Percentiles rank a stretch among this genome's conserved stretches.
Evolutionary conservation across 1,140 invertebrate genomes (phyloP).

Genomic region (Magallana angulata): DNA sequence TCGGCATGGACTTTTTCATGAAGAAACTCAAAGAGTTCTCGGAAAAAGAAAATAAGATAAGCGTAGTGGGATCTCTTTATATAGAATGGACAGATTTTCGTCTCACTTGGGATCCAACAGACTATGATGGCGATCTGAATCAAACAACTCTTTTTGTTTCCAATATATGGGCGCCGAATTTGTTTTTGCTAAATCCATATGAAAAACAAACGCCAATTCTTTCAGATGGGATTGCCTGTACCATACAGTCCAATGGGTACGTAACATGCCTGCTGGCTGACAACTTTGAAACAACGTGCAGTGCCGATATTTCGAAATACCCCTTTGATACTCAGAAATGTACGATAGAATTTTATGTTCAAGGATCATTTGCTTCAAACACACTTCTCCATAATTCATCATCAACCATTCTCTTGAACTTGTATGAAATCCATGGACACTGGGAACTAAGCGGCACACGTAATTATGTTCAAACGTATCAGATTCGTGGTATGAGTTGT

Average conservation of each 20-base stretch:
- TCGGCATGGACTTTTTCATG: not conserved
- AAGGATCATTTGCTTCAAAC: constrained; percentile 54
- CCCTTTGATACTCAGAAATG: constrained; percentile 87
- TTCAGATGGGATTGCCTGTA: not conserved
- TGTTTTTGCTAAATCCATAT: constrained; percentile 4
- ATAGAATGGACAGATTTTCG: constrained; percentile 23
- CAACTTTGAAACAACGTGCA: too few relatives aligned
- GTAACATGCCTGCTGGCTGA: too few relatives aligned
- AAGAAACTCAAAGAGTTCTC: constrained; percentile 15
- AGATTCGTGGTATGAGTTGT: not conserved
- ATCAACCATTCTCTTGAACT: constrained; percentile 79
- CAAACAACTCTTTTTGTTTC: not conserved
- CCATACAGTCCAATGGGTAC: not conserved
- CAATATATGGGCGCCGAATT: constrained; percentile 20
- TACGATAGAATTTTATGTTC: constrained; percentile 74
- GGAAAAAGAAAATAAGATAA: not conserved
- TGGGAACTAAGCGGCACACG: constrained; percentile 73
- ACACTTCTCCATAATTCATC: constrained; percentile 81
- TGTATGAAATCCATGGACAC: constrained; percentile 82
- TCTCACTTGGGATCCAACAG: not conserved
- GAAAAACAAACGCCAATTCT: not conserved
- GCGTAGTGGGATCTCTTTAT: not conserved
- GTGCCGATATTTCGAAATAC: constrained; percentile 85
- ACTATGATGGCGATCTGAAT: not conserved
- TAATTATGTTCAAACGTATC: not conserved